Evolutionary conservation across 1,140 invertebrate genomes (phyloP).

Genomic region (Lasaia peninsularis): DNA sequence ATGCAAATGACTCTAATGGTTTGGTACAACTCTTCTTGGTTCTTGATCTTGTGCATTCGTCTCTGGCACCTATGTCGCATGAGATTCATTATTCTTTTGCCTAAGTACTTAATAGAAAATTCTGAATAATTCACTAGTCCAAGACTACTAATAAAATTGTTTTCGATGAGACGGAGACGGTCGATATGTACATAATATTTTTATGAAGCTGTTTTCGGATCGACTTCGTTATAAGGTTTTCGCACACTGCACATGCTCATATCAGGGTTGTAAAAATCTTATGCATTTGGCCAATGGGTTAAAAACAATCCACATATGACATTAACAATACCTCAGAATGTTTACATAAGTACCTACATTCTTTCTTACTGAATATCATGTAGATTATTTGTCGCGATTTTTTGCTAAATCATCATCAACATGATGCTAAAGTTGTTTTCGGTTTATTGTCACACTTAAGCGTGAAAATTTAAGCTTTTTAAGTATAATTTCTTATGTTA

Average conservation of each 20-base stretch:
- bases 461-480: too few relatives aligned
- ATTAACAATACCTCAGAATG: too few relatives aligned
- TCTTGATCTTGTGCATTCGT: conserved; percentile 30
- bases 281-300: too few relatives aligned
- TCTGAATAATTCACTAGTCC: conserved; percentile 57
- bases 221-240: conserved; percentile 32
- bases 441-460: too few relatives aligned
- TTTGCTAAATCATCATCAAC: too few relatives aligned
- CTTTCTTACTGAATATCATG: too few relatives aligned
- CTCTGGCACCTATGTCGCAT: conserved; percentile 30
- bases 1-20: conserved; percentile 46
- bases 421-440: too few relatives aligned
- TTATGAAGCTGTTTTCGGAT: conserved; percentile 55
- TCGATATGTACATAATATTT: conserved; percentile 65
- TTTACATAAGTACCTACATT: too few relatives aligned
- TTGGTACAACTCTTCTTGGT: too few relatives aligned
- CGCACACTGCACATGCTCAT: conserved; percentile 6
- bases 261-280: conserved; percentile 29
- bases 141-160: conserved; percentile 56
- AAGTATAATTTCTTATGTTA: too few relatives aligned
- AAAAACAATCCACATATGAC: too few relatives aligned
- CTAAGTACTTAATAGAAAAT: conserved; percentile 62
- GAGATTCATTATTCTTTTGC: conserved; percentile 57
- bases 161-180: conserved; percentile 45
- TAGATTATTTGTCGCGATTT: too few relatives aligned